Evolutionary conservation across 2,113 vertebrate genomes (phyloP).

Genomic region (Phalacrocorax brasilianus): DNA sequence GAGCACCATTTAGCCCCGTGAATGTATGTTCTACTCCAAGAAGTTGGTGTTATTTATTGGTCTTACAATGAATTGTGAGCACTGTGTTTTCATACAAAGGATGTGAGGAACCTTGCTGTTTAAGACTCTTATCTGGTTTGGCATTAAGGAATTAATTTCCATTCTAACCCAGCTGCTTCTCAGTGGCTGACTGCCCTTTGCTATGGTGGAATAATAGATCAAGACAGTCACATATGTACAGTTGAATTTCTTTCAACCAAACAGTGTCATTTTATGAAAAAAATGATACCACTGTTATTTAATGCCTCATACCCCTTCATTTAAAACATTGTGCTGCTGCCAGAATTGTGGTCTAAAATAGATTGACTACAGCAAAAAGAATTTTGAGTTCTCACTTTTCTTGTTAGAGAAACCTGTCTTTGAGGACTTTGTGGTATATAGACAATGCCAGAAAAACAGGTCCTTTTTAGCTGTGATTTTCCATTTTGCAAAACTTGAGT

Average conservation of each 20-base stretch:
- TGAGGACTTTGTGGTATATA: background rate
- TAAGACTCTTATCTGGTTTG: background rate
- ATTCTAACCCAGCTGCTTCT: background rate
- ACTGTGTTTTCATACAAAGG: background rate
- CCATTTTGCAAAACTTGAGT: background rate
- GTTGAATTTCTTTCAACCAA: background rate
- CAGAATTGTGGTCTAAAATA: background rate
- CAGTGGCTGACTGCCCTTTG: background rate
- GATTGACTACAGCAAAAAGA: background rate
- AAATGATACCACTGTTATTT: background rate
- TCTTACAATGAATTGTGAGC: background rate
- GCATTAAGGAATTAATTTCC: constrained; percentile 23
- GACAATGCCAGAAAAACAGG: background rate
- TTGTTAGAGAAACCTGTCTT: background rate
- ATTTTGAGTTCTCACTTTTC: background rate
- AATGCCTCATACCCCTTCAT: background rate
- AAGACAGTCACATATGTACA: background rate
- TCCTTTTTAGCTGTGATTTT: background rate
- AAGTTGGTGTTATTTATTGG: background rate
- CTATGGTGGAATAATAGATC: background rate
- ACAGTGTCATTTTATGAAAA: background rate
- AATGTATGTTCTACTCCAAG: background rate
- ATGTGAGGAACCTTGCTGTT: background rate
- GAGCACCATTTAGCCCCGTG: background rate
- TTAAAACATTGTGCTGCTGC: background rate